Evolutionary conservation across 2,113 vertebrate species (phyloP).

Genomic region (Oreotrochilus melanogaster): DNA sequence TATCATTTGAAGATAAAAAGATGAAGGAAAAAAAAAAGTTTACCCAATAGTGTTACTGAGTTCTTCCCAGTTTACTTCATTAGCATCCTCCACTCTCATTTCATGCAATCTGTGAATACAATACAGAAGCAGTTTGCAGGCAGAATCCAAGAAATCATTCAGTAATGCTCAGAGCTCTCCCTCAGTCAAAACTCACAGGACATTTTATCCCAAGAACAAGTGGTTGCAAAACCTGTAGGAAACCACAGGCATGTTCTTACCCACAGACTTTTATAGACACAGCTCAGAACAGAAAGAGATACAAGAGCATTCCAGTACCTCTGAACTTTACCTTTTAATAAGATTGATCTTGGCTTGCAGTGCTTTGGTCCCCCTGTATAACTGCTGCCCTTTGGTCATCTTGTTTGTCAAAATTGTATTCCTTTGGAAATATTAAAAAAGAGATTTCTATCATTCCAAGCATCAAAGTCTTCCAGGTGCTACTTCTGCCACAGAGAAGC

Average conservation of each 20-base stretch:
- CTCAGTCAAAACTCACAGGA: background rate
- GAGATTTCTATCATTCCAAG: background rate
- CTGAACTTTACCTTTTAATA: slow-evolving; percentile 76
- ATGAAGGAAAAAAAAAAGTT: background rate
- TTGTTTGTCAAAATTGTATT: slow-evolving; percentile 65
- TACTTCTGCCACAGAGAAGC: background rate
- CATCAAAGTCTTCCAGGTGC: background rate
- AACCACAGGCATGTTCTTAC: background rate
- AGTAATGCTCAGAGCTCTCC: background rate
- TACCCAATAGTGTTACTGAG: slow-evolving; percentile 74
- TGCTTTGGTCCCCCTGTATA: background rate
- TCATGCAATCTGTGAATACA: slow-evolving; percentile 65
- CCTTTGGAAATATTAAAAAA: slow-evolving; percentile 54
- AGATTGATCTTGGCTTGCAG: slow-evolving; percentile 71
- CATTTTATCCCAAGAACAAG: background rate
- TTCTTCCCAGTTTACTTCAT: slow-evolving; percentile 79
- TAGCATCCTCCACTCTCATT: slow-evolving; percentile 69
- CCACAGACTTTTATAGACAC: background rate
- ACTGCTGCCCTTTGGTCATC: slow-evolving; percentile 42
- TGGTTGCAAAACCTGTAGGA: background rate
- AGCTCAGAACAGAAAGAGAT: background rate
- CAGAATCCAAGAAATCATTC: background rate
- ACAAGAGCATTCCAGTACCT: background rate
- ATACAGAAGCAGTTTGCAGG: background rate
- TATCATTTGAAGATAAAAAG: background rate